Evolutionary conservation across 2,113 vertebrate genomes (phyloP), one percentile per base, ranked within the genome.

Genomic region (Forbesichthys agassizii): DNA sequence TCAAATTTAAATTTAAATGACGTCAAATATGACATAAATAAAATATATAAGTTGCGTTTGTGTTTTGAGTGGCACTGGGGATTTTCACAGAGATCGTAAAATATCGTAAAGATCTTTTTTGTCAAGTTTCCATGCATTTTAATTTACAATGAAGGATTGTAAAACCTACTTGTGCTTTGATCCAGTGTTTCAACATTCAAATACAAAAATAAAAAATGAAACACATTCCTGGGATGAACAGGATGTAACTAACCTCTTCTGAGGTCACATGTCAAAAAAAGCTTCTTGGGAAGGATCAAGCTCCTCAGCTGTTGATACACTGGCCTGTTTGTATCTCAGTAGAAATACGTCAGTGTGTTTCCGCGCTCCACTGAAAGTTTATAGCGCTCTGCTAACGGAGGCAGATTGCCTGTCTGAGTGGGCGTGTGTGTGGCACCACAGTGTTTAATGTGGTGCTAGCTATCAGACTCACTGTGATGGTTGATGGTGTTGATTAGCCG

Each of bases 401-500:
- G 3, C 13, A 3, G 11, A 52, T 12, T 14, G 9, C 33, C 33
- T 61, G 33, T 16, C 4, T 27, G 33, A 52, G 58, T 53, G 58
- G 60, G 16, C 5, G 16, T 61, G 60, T 63, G 49, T 6, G 12
- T 53, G 48, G 52, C 4, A 51, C 47, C 42, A n/a, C 3, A 20
- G 13, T 52, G 13, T 36, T 60, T 46, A 36, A 18, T 65, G 61
- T 56, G 49, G n/a, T 42, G 57, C 9, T n/a, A 20, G 27, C 14
- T 3, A 10, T 27, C 16, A 56, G 0, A 74, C 96, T 94, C 61
- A 99, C 98, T 96, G 3, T 99, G 95, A 79, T 99, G 93, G 84
- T 99, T 99, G 93, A 99, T 99, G 88, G 95, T 99, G 93, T 99
- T 99, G 92, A 99, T 99, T 69, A 99, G 85, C 5, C 98, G 94